Evolutionary conservation across 2,113 vertebrate genomes (phyloP).

Genomic region (Perca schrenkii): DNA sequence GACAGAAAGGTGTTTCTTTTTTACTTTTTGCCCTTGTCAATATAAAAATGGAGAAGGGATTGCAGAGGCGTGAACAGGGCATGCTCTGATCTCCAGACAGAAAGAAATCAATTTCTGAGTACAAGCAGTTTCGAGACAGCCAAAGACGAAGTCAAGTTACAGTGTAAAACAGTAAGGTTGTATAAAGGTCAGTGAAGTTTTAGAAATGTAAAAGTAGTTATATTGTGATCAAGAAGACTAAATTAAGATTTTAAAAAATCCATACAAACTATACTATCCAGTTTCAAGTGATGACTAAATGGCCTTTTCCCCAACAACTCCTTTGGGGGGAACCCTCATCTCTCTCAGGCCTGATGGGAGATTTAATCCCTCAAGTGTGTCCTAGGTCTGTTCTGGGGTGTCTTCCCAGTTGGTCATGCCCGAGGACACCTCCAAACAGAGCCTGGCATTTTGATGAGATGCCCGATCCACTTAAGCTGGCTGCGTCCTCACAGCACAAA

Average conservation of each 20-base stretch:
- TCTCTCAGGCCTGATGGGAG: background rate
- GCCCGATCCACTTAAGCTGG: background rate
- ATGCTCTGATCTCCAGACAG: constrained; percentile 66
- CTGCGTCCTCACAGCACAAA: background rate
- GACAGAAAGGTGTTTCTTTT: background rate
- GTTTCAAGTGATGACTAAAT: background rate
- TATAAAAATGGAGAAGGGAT: constrained; percentile 45
- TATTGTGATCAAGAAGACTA: constrained; percentile 5
- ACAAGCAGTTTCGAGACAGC: constrained; percentile 34
- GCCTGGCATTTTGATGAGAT: constrained; percentile 37
- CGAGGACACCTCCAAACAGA: constrained; percentile 36
- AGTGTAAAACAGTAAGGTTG: background rate
- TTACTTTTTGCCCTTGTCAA: constrained; percentile 60
- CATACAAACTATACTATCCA: background rate
- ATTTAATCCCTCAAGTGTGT: constrained; percentile 34
- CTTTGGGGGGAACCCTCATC: background rate
- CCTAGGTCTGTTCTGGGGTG: constrained; percentile 16
- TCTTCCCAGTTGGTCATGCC: constrained; percentile 39
- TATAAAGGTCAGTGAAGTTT: constrained; percentile 26
- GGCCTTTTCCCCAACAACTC: background rate
- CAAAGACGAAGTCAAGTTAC: constrained; percentile 37
- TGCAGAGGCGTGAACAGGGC: constrained; percentile 47
- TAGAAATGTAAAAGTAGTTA: background rate
- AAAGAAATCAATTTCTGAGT: constrained; percentile 71
- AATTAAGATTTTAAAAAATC: background rate